Evolutionary conservation across 2,888 invertebrate genomes (phyloP), one percentile per base, ranked within the genome.

Genomic region (Smittia sp.): DNA sequence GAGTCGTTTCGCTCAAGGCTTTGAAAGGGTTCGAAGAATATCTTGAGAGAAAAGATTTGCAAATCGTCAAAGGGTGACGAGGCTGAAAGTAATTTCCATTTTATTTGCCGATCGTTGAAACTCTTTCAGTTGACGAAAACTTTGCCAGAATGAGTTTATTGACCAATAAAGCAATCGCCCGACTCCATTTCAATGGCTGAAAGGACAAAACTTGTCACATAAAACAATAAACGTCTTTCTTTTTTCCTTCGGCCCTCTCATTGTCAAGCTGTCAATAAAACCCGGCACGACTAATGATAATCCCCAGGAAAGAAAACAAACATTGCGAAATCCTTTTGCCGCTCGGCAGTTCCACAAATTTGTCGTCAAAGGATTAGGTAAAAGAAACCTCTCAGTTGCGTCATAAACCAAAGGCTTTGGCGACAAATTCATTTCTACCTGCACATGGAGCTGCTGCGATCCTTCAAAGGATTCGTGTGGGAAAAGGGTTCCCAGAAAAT

Each of bases 331-430:
- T 58, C 58, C 52, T 52, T 52, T 52, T 11, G 38, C 6, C 38
- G 38, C 11, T 52, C 15, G 9, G 39, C 39, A 39, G 13, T 39
- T 39, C 39, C 13, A n/a, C 39, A 13, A 39, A 39, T 15, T 52
- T 9, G 15, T 58, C 22, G 58, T 58, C 58, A 58, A 58, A 58
- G 58, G 58, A 58, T 58, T 58, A 22, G 58, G 58, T 58, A 58
- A 58, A 7, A 18, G 13, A 18, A 58, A 22, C 15, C 46, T 13
- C 13, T n/a, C 46, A 46, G 15, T 58, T 58, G 22, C 58, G 18
- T 58, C 58, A 58, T 46, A 46, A 46, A 46, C 15, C 41, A 62
- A 25, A 13, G 46, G 25, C 66, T 63, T 24, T 67, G 18, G 22
- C 20, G 25, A 38, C 20, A 67, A 63, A 27, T 63, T 25, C 63